Evolutionary conservation across 2,113 vertebrate species (phyloP).

Genomic region (Chelonoidis abingdonii): DNA sequence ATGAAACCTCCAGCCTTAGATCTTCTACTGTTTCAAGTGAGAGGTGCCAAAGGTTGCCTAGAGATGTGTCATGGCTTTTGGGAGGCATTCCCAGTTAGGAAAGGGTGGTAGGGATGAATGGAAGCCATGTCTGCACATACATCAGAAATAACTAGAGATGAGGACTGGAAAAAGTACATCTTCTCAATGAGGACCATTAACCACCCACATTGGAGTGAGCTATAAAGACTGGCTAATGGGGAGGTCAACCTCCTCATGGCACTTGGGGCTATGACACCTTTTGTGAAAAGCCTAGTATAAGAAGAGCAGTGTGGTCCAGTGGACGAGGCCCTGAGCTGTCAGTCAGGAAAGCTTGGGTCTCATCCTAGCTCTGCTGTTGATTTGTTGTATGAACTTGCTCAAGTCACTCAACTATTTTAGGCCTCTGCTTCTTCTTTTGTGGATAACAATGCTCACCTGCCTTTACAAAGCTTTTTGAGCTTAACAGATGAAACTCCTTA

Average conservation of each 20-base stretch:
- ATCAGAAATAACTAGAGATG: background rate
- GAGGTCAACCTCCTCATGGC: background rate
- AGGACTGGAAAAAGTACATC: background rate
- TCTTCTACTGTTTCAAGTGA: slow-evolving; percentile 16
- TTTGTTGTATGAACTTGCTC: background rate
- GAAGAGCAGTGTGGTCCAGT: background rate
- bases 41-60: background rate
- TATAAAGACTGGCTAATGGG: background rate
- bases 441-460: background rate
- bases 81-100: background rate
- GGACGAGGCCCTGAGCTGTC: background rate
- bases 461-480: background rate
- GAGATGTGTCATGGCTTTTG: background rate
- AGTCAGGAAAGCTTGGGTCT: background rate
- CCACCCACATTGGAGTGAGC: background rate
- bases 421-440: background rate
- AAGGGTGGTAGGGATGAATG: background rate
- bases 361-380: background rate
- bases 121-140: background rate
- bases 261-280: background rate
- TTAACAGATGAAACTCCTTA: background rate
- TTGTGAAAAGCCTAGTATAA: rapidly evolving
- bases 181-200: background rate
- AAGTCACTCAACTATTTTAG: background rate
- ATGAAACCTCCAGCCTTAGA: slow-evolving; percentile 17